Base-by-base conservation (phyloP, 2,888 invertebrate genomes). In the Anarsia innoxiella region DNA sequence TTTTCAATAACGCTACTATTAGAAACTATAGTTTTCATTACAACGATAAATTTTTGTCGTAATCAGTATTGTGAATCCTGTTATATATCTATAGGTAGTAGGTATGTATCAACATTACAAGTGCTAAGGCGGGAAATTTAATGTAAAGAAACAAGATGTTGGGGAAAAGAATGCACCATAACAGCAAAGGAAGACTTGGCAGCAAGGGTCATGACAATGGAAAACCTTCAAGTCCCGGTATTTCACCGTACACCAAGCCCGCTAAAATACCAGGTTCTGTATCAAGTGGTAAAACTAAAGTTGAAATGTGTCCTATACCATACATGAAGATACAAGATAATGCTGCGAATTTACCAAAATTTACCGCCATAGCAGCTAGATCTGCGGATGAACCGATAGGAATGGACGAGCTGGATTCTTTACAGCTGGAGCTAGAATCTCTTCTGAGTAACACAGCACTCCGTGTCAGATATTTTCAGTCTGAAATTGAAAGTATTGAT, bases 361-460 rank as follows among this genome's bases (percentile, higher is more conserved):
- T 91, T 51, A 82, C 87, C 3, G 78, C 88, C 36, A 88, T 92
- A 13, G 73, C 93, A 32, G 87, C 88, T 8, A 87, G 93, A 37
- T 87, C 89, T 19, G 85, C 88, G 1, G 92, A 93, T 40, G 94
- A 94, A 57, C 89, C 90, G 2, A 89, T 96, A 42, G 91, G 90
- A 11, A 92, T 95, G 86, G 96, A 97, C 54, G 96, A 97, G 63
- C 79, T 97, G 31, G 96, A 97, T 66, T 88, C 89, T 1, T 78
- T 97, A 6, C 97, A 97, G 67, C 77, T 92, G 34, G 97, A 97
- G 66, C 74, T 97, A 34, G 97, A 97, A 73, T 91, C 91, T 12
- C 79, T 97, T 33, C 85, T 97, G 13, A 93, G 94, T 0, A 92
- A 92, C 34, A 93, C 93, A 36, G 94, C 94, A 0, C 88, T 95